phyloP scores from a whole-genome alignment of 2,797 vertebrate species.

The Anas georgica region DNA sequence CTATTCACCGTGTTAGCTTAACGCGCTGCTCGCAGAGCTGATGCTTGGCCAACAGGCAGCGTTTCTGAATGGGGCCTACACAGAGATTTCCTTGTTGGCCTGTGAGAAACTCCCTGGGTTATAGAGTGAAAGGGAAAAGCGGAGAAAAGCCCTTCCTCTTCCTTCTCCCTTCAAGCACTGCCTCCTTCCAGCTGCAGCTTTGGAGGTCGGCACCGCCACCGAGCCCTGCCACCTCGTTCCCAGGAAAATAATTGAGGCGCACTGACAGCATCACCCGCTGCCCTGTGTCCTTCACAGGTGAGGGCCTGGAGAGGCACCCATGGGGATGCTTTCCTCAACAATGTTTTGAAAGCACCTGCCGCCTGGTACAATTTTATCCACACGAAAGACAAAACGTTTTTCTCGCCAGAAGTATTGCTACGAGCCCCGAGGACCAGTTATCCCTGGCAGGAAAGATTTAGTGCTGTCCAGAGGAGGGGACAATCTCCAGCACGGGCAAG shows the following conservation, averaged over 20 bases:
- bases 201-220: not conserved
- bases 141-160: not conserved
- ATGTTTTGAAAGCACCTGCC: not conserved
- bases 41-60: rapidly evolving
- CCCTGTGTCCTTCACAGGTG: not conserved
- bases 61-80: not conserved
- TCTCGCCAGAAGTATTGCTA: conserved; percentile 1
- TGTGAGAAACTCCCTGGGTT: not conserved
- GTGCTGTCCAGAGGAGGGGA: conserved; percentile 3
- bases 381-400: conserved; percentile 40
- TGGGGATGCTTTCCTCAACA: not conserved
- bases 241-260: not conserved
- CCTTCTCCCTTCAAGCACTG: not conserved
- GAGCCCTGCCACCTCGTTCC: not conserved
- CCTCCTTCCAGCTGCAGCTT: not conserved
- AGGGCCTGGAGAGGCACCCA: not conserved
- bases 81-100: not conserved
- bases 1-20: not conserved
- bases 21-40: rapidly evolving
- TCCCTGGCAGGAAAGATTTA: conserved; percentile 24
- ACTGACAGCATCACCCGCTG: not conserved
- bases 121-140: not conserved
- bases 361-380: not conserved
- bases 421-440: conserved; percentile 35
- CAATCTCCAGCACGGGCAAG: not conserved